Conservation (phyloP, 1,140 invertebrate species). For the Drosophila equinoxialis region DNA sequence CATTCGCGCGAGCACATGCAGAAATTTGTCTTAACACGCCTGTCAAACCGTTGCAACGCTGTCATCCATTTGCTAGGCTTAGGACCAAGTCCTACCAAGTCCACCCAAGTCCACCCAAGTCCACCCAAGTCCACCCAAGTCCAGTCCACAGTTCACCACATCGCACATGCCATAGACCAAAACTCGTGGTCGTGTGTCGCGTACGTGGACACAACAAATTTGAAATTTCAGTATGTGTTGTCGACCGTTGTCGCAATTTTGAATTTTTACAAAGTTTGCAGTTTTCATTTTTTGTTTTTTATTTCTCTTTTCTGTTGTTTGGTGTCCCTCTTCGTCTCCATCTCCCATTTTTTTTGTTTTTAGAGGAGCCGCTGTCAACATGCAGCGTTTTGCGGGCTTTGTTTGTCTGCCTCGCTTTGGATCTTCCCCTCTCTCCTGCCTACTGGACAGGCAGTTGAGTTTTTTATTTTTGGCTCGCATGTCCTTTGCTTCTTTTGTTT, state of each 20-base stretch:
- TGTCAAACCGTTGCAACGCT: conserved; percentile 77
- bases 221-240: conserved; percentile 17
- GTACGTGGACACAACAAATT: conserved; percentile 74
- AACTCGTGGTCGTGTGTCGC: conserved; percentile 45
- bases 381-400: conserved; percentile 27
- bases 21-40: conserved; percentile 79
- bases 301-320: background rate
- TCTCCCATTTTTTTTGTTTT: conserved; percentile 10
- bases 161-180: conserved; percentile 66
- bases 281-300: conserved; percentile 41
- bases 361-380: conserved; percentile 45
- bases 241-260: conserved; percentile 42
- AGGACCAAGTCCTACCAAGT: conserved; percentile 47
- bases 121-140: conserved; percentile 52
- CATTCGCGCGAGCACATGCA: conserved; percentile 65
- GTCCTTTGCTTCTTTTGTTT: conserved; percentile 54
- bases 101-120: conserved; percentile 32
- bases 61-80: conserved; percentile 69
- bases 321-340: background rate
- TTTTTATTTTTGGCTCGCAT: conserved; percentile 22
- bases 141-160: conserved; percentile 57
- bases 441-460: conserved; percentile 56
- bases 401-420: conserved; percentile 45
- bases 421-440: conserved; percentile 29
- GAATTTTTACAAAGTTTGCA: conserved; percentile 80